phyloP scores from a whole-genome alignment of 2,888 invertebrate genomes.

The Drosophila mercatorum region DNA sequence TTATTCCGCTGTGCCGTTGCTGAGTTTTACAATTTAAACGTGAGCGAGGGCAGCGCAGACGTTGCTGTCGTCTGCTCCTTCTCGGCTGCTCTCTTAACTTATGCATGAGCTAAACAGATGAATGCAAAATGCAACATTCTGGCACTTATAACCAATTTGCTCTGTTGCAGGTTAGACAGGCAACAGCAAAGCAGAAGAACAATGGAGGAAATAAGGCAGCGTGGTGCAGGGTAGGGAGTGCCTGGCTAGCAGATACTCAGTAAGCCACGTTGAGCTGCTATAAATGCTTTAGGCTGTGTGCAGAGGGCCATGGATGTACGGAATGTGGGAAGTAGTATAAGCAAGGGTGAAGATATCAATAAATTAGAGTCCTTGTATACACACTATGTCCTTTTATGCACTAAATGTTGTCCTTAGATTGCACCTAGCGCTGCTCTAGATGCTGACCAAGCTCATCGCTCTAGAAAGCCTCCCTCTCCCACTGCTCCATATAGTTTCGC shows the following conservation, averaged over 20 bases:
- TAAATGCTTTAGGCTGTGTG: no score
- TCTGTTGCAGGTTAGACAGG: slow-evolving; percentile 21
- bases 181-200: slow-evolving; percentile 16
- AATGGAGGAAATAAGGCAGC: neutral
- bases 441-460: no score
- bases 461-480: no score
- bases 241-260: neutral
- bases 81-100: slow-evolving; percentile 39
- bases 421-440: no score
- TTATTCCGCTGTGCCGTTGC: slow-evolving; percentile 28
- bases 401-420: no score
- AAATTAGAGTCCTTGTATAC: no score
- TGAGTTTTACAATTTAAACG: slow-evolving; percentile 53
- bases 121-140: slow-evolving; percentile 63
- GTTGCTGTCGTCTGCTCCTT: slow-evolving; percentile 11
- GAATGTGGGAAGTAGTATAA: no score
- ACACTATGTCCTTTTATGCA: no score
- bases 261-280: no score
- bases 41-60: slow-evolving; percentile 10
- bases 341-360: no score
- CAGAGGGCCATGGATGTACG: no score
- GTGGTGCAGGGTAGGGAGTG: neutral
- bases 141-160: slow-evolving; percentile 64
- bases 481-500: no score
- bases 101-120: slow-evolving; percentile 58